A percentile compares a stretch with the other conserved stretches of the same genome.
Conservation (phyloP, 1,140 invertebrate genomes). For the Drosophila grimshawi region DNA sequence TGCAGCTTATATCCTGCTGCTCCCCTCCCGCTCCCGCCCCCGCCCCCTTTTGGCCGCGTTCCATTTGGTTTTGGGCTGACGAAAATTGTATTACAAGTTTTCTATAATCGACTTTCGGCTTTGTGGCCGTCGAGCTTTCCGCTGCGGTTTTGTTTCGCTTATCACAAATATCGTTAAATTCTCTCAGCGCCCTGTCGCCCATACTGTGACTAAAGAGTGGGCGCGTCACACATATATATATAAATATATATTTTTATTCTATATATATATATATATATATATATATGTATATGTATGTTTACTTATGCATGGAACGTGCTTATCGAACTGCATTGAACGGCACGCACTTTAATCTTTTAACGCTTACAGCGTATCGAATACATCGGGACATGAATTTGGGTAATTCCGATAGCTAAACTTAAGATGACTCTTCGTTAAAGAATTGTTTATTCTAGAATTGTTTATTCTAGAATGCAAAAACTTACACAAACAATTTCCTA, state of each 20-base stretch:
- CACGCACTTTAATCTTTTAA: background rate
- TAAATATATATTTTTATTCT: background rate
- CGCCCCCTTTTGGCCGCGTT: slow-evolving; percentile 48
- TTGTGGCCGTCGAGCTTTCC: slow-evolving; percentile 39
- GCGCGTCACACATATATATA: too few relatives aligned
- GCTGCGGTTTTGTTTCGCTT: slow-evolving; percentile 32
- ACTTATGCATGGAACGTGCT: slow-evolving; percentile 21
- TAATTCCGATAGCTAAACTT: too few relatives aligned
- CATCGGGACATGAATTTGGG: too few relatives aligned
- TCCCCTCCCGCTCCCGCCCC: background rate
- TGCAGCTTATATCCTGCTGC: background rate
- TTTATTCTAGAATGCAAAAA: too few relatives aligned
- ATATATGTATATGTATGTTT: slow-evolving; percentile 11
- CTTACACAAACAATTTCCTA: too few relatives aligned
- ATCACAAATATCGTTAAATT: slow-evolving; percentile 65
- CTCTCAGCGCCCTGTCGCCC: slow-evolving; percentile 18
- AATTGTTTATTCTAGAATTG: too few relatives aligned
- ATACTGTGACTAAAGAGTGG: background rate
- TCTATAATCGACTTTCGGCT: slow-evolving; percentile 74
- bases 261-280: too few relatives aligned
- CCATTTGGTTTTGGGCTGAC: slow-evolving; percentile 71
- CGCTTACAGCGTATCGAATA: slow-evolving; percentile 1
- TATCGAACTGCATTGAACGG: slow-evolving; percentile 10
- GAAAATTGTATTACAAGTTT: slow-evolving; percentile 79
- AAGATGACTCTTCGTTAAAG: too few relatives aligned